A percentile compares a stretch with the other conserved stretches of the same genome.
Evolutionary conservation across 1,140 invertebrate genomes (phyloP).

Genomic region (Aplysia californica): DNA sequence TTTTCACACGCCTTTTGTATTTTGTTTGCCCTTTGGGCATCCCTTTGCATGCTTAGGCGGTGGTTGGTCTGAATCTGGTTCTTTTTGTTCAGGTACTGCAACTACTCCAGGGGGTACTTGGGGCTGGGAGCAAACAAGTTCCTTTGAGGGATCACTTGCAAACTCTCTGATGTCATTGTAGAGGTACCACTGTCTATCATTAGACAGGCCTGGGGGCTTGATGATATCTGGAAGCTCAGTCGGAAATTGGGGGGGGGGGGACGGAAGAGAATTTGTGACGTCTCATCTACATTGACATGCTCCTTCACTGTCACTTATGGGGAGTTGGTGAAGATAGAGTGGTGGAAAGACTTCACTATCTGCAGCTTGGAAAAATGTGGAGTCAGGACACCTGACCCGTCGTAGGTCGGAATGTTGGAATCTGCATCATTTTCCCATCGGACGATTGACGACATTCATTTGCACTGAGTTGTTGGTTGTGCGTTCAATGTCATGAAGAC

Average conservation of each 20-base stretch:
- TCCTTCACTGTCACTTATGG: neutral
- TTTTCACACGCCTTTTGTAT: no score
- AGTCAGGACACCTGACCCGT: slow-evolving; percentile 21
- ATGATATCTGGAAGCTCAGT: neutral
- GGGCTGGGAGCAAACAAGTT: neutral
- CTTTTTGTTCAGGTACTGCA: no score
- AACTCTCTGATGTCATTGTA: slow-evolving; percentile 6
- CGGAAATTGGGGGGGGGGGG: neutral
- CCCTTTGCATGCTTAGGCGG: no score
- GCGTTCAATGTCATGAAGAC: slow-evolving; percentile 18
- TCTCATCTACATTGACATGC: neutral
- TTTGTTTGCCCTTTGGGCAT: no score
- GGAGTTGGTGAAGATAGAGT: no score
- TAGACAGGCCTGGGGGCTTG: neutral
- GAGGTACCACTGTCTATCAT: slow-evolving; percentile 9
- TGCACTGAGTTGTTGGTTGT: slow-evolving; percentile 11
- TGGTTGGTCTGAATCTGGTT: no score
- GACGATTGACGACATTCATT: slow-evolving; percentile 4
- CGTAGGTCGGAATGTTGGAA: slow-evolving; percentile 15
- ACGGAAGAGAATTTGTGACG: neutral
- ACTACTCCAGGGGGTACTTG: neutral
- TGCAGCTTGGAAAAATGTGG: slow-evolving; percentile 14
- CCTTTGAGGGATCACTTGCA: neutral
- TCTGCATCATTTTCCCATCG: slow-evolving; percentile 26
- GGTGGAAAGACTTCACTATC: slow-evolving; percentile 10